Base-by-base conservation (phyloP, 2,797 vertebrate genomes). In the Syngnathus acus region DNA sequence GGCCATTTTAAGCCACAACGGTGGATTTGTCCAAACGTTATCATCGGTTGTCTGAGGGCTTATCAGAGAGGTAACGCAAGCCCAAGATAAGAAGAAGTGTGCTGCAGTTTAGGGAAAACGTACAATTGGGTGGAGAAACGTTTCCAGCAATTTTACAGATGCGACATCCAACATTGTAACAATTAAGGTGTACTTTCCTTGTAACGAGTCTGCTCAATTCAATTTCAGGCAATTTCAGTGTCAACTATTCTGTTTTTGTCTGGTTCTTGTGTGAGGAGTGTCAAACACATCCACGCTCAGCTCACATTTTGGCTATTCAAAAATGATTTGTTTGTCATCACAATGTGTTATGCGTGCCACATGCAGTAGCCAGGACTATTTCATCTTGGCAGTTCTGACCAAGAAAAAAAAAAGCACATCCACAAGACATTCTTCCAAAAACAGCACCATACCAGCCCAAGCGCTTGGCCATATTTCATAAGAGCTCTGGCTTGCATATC, bases 331-430 rank as follows among this genome's bases (percentile, higher is more conserved):
- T 39, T 5, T 5, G 5, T n/a, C 3, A 43, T 6, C 40, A 16
- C 6, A 62, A 62, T 45, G n/a, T 26, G 40, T 45, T 62, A 6
- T 9, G 21, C n/a, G 6, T 17, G 40, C 21, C 60, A 43, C 6
- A 32, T 37, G 23, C 23, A 23, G 21, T 45, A 62, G 60, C n/a
- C 40, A 43, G 60, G 60, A 43, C 60, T 62, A 26, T 45, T 62
- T 62, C 13, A 45, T 45, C 6, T 62, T 61, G 40, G 37, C 60
- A 62, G 11, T 62, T 23, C 21, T 23, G 19, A 45, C 60, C 21
- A 14, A 9, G 40, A 23, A 62, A 32, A 32, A 16, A 62, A 43
- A 42, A 61, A 21, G 19, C 9, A 61, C 19, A 8, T 13, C 5
- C 2, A 13, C 21, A 23, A 21, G n/a, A 17, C n/a, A 62, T 42